phyloP scores from a whole-genome alignment of 2,888 invertebrate genomes.

The Eupithecia vulgata region DNA sequence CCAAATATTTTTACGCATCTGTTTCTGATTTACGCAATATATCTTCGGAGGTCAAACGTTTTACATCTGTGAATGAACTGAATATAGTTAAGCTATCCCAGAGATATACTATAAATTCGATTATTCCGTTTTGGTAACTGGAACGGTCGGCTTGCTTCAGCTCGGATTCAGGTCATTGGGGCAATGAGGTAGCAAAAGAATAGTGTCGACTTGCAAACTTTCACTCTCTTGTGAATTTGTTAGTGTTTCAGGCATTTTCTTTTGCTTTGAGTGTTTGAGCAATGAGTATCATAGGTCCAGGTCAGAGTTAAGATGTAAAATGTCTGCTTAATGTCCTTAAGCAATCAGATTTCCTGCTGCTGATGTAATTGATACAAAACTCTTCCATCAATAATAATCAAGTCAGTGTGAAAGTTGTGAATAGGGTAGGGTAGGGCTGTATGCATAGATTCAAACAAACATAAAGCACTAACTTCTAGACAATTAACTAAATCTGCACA shows the following conservation, averaged over 20 bases:
- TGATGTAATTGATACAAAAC: not conserved
- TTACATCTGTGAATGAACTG: not conserved
- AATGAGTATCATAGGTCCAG: not conserved
- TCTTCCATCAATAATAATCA: not conserved
- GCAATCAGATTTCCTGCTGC: not conserved
- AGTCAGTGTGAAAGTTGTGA: not conserved
- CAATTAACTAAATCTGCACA: not conserved
- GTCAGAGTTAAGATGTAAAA: not conserved
- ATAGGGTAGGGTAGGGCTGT: too few species aligned
- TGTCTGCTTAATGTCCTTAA: not conserved
- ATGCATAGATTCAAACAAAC: too few species aligned
- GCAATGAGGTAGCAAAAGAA: constrained; percentile 44
- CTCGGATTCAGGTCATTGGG: constrained; percentile 58
- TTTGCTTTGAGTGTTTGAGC: not conserved
- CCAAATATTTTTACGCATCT: constrained; percentile 4
- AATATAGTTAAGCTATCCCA: constrained; percentile 2
- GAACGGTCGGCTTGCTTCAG: constrained; percentile 53
- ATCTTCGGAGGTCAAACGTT: not conserved
- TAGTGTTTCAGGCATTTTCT: not conserved
- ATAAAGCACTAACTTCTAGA: not conserved
- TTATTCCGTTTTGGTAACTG: constrained; percentile 49
- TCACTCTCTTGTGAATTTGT: constrained; percentile 9
- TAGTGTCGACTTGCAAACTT: constrained; percentile 11
- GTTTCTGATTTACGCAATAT: constrained; percentile 2
- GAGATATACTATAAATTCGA: constrained; percentile 49